Percentiles rank a stretch among this genome's conserved stretches.
Evolutionary conservation across 23 tunicate species (phyloP).

Genomic region (Ciona savignyi): DNA sequence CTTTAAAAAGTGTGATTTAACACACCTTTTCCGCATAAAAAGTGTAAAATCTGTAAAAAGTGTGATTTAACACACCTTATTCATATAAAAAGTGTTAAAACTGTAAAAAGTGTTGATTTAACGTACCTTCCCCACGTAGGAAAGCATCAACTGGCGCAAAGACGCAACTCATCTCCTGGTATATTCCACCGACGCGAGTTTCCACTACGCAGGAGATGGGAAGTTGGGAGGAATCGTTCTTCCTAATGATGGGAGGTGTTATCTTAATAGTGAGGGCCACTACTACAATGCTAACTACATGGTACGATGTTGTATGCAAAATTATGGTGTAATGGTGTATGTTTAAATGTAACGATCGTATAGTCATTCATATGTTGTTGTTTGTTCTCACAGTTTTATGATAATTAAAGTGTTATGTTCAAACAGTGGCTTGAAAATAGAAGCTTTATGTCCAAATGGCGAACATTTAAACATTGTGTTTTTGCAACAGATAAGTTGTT

Average conservation of each 20-base stretch:
- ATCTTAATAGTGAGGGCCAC: conserved; percentile 40
- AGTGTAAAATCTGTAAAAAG: no score
- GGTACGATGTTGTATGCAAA: no score
- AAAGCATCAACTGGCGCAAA: conserved; percentile 68
- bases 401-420: not conserved
- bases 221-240: conserved; percentile 96
- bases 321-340: no score
- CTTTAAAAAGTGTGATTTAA: no score
- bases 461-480: no score
- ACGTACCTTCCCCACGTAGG: conserved; percentile 11
- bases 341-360: no score
- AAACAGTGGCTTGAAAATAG: not conserved
- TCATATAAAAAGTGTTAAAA: no score
- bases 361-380: not conserved
- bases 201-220: conserved; percentile 99
- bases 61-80: no score
- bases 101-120: no score
- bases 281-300: conserved; percentile 77
- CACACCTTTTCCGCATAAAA: no score
- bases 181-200: conserved; percentile 89
- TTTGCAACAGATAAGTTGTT: no score
- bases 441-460: not conserved
- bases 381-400: not conserved
- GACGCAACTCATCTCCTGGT: conserved; percentile 88
- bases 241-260: conserved; percentile 94